phyloP scores from a whole-genome alignment of 2,888 invertebrate genomes.

The Orthonychiurus folsomi region DNA sequence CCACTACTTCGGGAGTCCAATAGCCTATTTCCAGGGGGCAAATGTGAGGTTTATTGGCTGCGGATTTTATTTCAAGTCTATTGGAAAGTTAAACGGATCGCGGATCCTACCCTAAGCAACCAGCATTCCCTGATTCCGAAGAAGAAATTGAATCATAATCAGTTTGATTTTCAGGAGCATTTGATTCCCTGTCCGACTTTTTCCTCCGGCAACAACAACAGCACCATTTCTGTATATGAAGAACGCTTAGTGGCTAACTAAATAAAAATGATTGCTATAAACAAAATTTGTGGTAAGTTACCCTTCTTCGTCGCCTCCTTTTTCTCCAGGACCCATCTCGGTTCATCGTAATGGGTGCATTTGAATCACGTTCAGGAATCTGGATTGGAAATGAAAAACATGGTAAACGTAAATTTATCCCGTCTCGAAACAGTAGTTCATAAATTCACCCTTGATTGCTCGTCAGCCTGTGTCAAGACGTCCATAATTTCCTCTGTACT shows the following conservation, averaged over 20 bases:
- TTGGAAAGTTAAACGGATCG: too few relatives aligned
- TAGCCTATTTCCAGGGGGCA: not conserved
- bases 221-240: conserved; percentile 14
- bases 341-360: not conserved
- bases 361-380: not conserved
- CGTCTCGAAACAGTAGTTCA: not conserved
- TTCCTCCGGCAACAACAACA: conserved; percentile 13
- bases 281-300: too few relatives aligned
- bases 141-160: not conserved
- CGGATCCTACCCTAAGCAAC: too few relatives aligned
- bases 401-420: not conserved
- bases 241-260: not conserved
- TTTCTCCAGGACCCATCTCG: not conserved
- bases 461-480: not conserved
- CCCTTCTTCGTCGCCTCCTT: not conserved
- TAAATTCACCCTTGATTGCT: not conserved
- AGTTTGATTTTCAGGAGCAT: not conserved
- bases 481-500: not conserved
- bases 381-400: not conserved
- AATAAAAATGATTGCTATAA: not conserved
- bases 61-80: too few relatives aligned
- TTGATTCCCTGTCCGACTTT: not conserved
- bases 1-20: not conserved
- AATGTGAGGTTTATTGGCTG: too few relatives aligned
- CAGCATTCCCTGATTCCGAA: too few relatives aligned